These are phyloP conservation scores for Erebia ligea DNA, from an alignment of 2,888 invertebrate genomes.

Conservation along the genomic window DNA sequence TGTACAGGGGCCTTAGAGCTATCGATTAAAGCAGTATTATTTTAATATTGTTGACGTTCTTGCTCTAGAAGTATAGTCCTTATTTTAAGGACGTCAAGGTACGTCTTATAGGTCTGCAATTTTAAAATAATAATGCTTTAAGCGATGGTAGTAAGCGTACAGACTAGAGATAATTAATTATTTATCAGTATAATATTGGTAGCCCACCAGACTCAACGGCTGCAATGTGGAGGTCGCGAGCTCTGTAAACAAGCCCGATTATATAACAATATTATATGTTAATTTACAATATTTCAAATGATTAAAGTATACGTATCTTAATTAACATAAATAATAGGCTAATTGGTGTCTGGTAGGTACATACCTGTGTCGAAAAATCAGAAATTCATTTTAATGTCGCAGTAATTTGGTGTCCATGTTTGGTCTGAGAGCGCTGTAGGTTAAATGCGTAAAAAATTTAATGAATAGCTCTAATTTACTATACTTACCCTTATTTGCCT, in stretches of 20 bases:
- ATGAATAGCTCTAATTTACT: slow-evolving; percentile 4
- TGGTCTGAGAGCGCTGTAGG: slow-evolving; percentile 4
- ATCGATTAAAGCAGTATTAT: no score
- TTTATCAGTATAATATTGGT: neutral
- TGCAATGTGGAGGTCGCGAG: no score
- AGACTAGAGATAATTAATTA: no score
- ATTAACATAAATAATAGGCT: slow-evolving; percentile 16
- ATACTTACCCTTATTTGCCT: neutral
- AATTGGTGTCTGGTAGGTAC: slow-evolving; percentile 10
- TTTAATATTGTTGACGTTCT: no score
- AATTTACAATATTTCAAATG: slow-evolving; percentile 2
- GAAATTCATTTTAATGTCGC: slow-evolving; percentile 17
- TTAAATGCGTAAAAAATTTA: slow-evolving; percentile 11
- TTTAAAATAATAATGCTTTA: no score
- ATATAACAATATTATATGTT: neutral
- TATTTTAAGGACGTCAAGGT: no score
- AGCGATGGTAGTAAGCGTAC: no score
- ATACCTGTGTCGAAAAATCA: slow-evolving; percentile 14
- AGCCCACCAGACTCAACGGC: neutral
- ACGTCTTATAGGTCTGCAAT: no score
- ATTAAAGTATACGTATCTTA: neutral
- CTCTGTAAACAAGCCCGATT: neutral
- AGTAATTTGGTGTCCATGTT: slow-evolving; percentile 16
- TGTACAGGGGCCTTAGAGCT: no score
- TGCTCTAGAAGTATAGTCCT: no score